Conservation (phyloP, 2,888 invertebrate species). For the Chloromyia formosa region DNA sequence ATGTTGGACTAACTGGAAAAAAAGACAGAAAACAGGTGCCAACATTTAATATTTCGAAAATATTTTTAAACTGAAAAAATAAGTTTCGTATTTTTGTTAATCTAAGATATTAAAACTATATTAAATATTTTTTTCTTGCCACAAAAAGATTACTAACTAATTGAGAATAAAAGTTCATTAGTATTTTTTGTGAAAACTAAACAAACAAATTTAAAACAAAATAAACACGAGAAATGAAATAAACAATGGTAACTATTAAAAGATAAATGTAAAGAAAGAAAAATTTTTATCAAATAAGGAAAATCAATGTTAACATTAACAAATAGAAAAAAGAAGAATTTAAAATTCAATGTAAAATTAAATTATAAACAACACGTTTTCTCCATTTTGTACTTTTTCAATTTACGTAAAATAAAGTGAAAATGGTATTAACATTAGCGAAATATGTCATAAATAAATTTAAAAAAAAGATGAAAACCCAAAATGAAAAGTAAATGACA, state of each 20-base stretch:
- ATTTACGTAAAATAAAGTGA: slow-evolving; percentile 42
- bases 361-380: slow-evolving; percentile 39
- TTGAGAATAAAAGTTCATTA: slow-evolving; percentile 13
- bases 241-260: slow-evolving; percentile 33
- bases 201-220: slow-evolving; percentile 5
- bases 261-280: slow-evolving; percentile 28
- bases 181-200: slow-evolving; percentile 10
- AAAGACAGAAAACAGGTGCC: slow-evolving; percentile 43
- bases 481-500: slow-evolving; percentile 21
- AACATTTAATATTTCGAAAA: slow-evolving; percentile 30
- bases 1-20: slow-evolving; percentile 4
- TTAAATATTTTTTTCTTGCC: no score
- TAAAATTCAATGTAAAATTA: slow-evolving; percentile 42
- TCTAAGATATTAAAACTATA: not conserved
- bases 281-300: slow-evolving; percentile 40
- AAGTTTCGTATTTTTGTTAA: slow-evolving; percentile 23
- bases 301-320: slow-evolving; percentile 43
- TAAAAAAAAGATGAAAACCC: no score
- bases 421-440: slow-evolving; percentile 40
- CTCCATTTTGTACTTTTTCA: slow-evolving; percentile 44
- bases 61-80: slow-evolving; percentile 20
- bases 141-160: not conserved
- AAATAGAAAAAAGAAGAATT: slow-evolving; percentile 38
- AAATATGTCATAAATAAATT: slow-evolving; percentile 30
- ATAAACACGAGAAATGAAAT: slow-evolving; percentile 24